A percentile compares a stretch with the other conserved stretches of the same genome.
Evolutionary conservation across 2,797 vertebrate genomes (phyloP).

Genomic region (Eptatretus atami): DNA sequence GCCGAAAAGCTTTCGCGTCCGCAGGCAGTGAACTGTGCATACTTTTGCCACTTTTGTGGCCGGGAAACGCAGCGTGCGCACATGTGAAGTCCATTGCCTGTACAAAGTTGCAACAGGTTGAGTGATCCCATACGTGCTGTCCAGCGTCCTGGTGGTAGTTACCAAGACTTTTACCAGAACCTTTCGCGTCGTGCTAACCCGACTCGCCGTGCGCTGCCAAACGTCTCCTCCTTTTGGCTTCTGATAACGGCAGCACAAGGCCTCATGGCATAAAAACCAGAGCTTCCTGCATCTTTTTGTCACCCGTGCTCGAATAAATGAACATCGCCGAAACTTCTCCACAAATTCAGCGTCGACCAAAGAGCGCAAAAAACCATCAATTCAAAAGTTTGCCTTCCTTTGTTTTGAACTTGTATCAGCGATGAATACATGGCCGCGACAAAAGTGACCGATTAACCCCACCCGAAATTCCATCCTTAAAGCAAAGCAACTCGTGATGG

Average conservation of each 20-base stretch:
- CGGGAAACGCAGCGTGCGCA: neutral
- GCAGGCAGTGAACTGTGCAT: slow-evolving; percentile 52
- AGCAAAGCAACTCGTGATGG: no score
- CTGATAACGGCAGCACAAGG: slow-evolving; percentile 83
- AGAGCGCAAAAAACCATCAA: no score
- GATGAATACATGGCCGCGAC: no score
- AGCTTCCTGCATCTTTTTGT: no score
- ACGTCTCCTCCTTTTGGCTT: slow-evolving; percentile 76
- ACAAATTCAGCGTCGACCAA: no score
- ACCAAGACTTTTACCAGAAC: slow-evolving; percentile 85
- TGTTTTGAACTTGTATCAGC: no score
- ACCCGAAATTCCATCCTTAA: no score
- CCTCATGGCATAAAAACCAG: slow-evolving; percentile 32
- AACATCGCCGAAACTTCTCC: no score
- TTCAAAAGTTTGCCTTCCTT: no score
- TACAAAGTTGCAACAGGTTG: slow-evolving; percentile 83
- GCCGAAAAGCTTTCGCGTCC: slow-evolving; percentile 69
- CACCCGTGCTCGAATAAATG: no score
- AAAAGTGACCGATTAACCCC: no score
- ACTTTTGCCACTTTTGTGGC: slow-evolving; percentile 52
- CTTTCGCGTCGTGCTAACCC: slow-evolving; percentile 84
- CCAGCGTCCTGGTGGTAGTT: slow-evolving; percentile 31
- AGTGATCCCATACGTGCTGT: slow-evolving; percentile 44
- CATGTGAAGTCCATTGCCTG: slow-evolving; percentile 48
- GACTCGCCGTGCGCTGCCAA: slow-evolving; percentile 57